phyloP scores from a whole-genome alignment of 1,140 invertebrate genomes.

The Lepidurus arcticus region DNA sequence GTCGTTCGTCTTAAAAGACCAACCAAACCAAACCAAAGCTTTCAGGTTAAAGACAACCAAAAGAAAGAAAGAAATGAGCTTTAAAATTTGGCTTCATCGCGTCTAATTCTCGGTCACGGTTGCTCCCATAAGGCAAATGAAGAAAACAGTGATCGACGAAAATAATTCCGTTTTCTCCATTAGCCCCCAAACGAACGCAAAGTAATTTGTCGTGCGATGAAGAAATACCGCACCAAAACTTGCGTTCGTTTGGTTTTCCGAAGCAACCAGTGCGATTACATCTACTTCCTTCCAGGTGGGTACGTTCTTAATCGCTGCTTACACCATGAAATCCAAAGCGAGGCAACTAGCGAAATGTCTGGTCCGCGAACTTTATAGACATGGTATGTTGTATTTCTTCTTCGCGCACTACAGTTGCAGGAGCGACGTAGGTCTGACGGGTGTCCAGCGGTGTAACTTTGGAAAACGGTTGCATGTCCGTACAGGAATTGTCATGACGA shows the following conservation, averaged over 20 bases:
- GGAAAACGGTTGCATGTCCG: conserved; percentile 48
- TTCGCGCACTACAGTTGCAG: conserved; percentile 28
- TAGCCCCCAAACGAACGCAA: conserved; percentile 48
- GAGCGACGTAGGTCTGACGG: conserved; percentile 45
- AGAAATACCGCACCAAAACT: conserved; percentile 54
- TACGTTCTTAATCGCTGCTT: conserved; percentile 27
- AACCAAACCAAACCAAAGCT: no score
- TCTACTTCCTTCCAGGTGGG: conserved; percentile 40
- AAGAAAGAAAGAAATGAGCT: background rate
- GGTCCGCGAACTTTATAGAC: background rate
- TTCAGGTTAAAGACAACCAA: background rate
- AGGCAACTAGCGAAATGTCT: background rate
- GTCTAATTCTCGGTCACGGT: background rate
- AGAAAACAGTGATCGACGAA: background rate
- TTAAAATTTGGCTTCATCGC: background rate
- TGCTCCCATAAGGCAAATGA: background rate
- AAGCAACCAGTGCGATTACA: conserved; percentile 51
- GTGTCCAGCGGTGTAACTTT: conserved; percentile 51
- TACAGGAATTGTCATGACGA: conserved; percentile 56
- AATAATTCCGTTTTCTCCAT: background rate
- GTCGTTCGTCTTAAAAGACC: no score
- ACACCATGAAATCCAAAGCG: background rate
- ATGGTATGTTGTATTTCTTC: background rate
- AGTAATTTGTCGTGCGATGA: conserved; percentile 47
- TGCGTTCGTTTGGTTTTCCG: conserved; percentile 55